Conservation (phyloP, 2,113 vertebrate species). For the Xenopus tropicalis region UCB_Xtro_10.0 CM004447.2:34021501-34022000, state of each 20-base stretch:
- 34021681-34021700: constrained; percentile 72
- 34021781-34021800: constrained; percentile 79
- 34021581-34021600: constrained; percentile 55
- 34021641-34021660: constrained; percentile 60
- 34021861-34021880: constrained; percentile 69
- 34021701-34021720: constrained; percentile 68
- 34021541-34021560: constrained; percentile 59
- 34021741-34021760: constrained; percentile 78
- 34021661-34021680: constrained; percentile 67
- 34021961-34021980: not conserved
- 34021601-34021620: constrained; percentile 69
- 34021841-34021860: constrained; percentile 74
- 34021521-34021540: constrained; percentile 48
- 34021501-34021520: constrained; percentile 30
- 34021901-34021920: constrained; percentile 36
- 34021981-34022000: too few species aligned
- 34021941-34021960: constrained; percentile 34
- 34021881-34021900: constrained; percentile 51
- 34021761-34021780: constrained; percentile 72
- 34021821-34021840: constrained; percentile 80
- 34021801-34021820: constrained; percentile 72
- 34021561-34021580: constrained; percentile 31
- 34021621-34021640: constrained; percentile 75
- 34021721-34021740: constrained; percentile 84
- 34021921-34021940: constrained; percentile 21